Percentiles rank a stretch among this genome's conserved stretches.
These are phyloP conservation scores for Ornithoptera priamus DNA, from an alignment of 2,888 invertebrate genomes.

Conservation along the genomic window DNA sequence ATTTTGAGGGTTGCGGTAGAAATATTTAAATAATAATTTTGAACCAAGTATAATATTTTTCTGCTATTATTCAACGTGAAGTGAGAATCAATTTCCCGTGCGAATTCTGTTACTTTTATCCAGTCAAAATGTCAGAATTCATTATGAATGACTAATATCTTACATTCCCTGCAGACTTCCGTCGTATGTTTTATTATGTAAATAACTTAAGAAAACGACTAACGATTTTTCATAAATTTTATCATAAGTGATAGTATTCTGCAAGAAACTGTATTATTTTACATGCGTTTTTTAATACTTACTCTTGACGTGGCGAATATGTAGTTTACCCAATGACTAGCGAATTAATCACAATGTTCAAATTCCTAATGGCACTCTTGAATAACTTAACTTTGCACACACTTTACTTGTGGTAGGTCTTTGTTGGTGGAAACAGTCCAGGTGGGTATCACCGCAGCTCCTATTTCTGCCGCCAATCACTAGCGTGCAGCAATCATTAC, in stretches of 20 bases:
- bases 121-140: constrained; percentile 15
- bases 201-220: background rate
- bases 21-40: background rate
- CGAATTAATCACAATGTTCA: too few relatives aligned
- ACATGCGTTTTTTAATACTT: background rate
- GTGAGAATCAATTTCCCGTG: constrained; percentile 17
- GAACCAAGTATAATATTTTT: background rate
- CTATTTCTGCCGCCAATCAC: too few relatives aligned
- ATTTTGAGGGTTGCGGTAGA: too few relatives aligned
- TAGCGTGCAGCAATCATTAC: too few relatives aligned
- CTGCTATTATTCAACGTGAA: background rate
- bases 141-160: constrained; percentile 11
- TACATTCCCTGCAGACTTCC: constrained; percentile 1
- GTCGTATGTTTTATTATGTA: background rate
- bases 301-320: too few relatives aligned
- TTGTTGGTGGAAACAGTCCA: too few relatives aligned
- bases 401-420: too few relatives aligned
- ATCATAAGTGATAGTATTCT: background rate
- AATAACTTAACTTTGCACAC: too few relatives aligned
- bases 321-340: too few relatives aligned
- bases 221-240: background rate
- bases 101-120: constrained; percentile 8
- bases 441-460: too few relatives aligned
- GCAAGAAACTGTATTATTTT: background rate
- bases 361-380: too few relatives aligned